phyloP scores from a whole-genome alignment of 1,140 invertebrate genomes.

The Globodera ellingtonae region DNA sequence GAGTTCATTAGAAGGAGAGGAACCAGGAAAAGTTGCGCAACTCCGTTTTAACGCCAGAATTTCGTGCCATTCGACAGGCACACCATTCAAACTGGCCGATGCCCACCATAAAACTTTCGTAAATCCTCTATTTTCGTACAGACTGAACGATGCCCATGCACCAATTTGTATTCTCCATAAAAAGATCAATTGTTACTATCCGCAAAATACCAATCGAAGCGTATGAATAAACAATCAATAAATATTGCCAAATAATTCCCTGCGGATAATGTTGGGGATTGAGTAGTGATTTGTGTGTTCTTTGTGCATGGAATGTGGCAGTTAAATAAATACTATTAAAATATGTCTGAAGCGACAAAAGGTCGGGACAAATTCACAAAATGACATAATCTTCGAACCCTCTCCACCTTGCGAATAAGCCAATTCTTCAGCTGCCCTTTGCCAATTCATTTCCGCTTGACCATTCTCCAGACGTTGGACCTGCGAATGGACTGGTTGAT shows the following conservation, averaged over 20 bases:
- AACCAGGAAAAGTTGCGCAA: too few species aligned
- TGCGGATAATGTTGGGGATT: too few species aligned
- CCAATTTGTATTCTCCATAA: too few species aligned
- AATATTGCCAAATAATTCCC: too few species aligned
- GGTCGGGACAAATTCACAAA: neutral
- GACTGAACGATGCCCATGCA: too few species aligned
- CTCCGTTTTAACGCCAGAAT: too few species aligned
- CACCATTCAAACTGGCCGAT: too few species aligned
- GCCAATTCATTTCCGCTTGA: constrained; percentile 14
- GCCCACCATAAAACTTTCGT: too few species aligned
- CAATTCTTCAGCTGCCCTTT: constrained; percentile 8
- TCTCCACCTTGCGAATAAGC: neutral
- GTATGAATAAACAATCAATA: neutral
- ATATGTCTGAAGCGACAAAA: neutral
- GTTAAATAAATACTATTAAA: neutral
- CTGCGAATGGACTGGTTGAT: constrained; percentile 41
- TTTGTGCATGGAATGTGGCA: neutral
- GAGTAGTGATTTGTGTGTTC: neutral
- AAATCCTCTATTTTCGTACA: too few species aligned
- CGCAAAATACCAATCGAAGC: neutral
- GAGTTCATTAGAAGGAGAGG: too few species aligned
- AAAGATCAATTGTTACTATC: neutral
- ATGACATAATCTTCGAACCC: neutral
- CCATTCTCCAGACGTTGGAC: constrained; percentile 34
- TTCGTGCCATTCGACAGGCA: too few species aligned